Percentiles rank a stretch among this genome's conserved stretches.
These are phyloP conservation scores for Actias luna DNA, from an alignment of 2,888 invertebrate species.

Conservation along the genomic window DNA sequence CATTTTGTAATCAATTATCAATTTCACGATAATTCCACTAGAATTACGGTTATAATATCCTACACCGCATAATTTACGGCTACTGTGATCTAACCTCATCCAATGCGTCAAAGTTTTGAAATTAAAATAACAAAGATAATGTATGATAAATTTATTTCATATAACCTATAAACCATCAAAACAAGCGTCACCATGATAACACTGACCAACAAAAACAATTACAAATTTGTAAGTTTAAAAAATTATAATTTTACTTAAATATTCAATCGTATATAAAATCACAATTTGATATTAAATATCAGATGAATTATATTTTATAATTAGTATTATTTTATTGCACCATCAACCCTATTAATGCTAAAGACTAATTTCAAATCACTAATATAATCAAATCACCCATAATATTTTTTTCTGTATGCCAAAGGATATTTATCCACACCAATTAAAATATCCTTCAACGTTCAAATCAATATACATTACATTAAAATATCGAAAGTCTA, in stretches of 20 bases:
- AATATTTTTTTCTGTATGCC: neutral
- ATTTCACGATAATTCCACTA: no score
- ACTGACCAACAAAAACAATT: neutral
- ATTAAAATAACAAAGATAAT: no score
- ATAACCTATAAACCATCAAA: neutral
- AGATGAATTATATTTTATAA: neutral
- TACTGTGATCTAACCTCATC: no score
- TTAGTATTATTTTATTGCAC: neutral
- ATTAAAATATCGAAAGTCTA: no score
- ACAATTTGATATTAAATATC: slow-evolving; percentile 4
- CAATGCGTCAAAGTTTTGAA: no score
- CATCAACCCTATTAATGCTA: neutral
- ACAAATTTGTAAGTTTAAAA: neutral
- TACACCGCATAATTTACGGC: no score
- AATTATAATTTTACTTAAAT: neutral
- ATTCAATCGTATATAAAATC: neutral
- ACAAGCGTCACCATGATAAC: neutral
- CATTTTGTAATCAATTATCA: no score
- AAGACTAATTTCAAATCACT: neutral
- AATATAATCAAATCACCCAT: neutral
- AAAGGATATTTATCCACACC: no score
- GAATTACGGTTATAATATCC: no score
- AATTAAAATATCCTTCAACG: no score
- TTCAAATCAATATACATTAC: no score
- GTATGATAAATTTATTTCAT: neutral